These are phyloP conservation scores for Ceyx erithaca DNA, from an alignment of 2,797 vertebrate species.

Conservation along the genomic window DNA sequence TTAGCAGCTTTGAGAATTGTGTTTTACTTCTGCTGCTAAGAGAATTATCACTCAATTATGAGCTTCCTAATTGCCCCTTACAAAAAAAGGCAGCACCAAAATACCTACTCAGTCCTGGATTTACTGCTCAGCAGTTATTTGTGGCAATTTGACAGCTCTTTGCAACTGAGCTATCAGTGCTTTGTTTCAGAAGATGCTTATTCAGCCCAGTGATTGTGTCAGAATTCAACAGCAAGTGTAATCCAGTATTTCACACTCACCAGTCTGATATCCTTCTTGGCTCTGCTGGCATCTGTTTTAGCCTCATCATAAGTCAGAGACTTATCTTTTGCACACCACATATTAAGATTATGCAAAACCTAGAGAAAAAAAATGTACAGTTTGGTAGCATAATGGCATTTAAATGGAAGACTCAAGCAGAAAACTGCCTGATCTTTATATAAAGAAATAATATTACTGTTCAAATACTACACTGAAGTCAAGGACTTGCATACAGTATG, in stretches of 20 bases:
- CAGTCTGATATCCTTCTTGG: slow-evolving; percentile 93
- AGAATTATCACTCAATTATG: accelerated
- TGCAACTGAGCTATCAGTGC: background rate
- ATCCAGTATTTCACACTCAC: slow-evolving; percentile 64
- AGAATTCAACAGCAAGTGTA: background rate
- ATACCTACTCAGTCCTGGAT: background rate
- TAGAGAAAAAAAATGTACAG: slow-evolving; percentile 47
- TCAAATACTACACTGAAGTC: background rate
- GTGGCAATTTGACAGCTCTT: background rate
- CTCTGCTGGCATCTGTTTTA: slow-evolving; percentile 87
- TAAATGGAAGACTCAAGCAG: background rate
- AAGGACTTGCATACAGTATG: background rate
- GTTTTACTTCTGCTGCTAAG: background rate
- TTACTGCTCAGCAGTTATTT: background rate
- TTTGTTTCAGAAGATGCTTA: background rate
- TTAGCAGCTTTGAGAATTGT: background rate
- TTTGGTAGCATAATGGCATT: background rate
- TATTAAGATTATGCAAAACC: slow-evolving; percentile 97
- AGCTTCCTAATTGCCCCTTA: background rate
- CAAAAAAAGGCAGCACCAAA: accelerated
- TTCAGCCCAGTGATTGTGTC: background rate
- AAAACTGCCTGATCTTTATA: background rate
- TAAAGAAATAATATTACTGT: background rate
- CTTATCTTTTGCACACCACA: slow-evolving; percentile 94
- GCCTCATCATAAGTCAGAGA: slow-evolving; percentile 93